A percentile compares a stretch with the other conserved stretches of the same genome.
phyloP scores from a whole-genome alignment of 2,888 invertebrate species.

The Synanthedon andrenaeformis region DNA sequence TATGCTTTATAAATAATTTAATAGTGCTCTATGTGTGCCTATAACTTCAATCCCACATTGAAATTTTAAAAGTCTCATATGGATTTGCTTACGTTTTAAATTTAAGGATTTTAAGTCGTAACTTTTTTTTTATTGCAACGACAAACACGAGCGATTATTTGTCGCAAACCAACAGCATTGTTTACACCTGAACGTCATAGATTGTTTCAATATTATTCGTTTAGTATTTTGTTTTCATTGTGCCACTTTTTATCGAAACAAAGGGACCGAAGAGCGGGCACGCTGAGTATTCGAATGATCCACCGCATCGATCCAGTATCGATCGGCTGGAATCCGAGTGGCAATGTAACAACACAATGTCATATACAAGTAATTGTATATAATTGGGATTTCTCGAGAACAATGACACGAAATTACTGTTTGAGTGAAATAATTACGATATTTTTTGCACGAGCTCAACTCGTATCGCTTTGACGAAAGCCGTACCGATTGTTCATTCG shows the following conservation, averaged over 20 bases:
- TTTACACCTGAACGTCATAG: constrained; percentile 43
- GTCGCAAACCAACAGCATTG: constrained; percentile 15
- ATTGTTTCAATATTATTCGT: constrained; percentile 25
- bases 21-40: too few relatives aligned
- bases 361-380: constrained; percentile 68
- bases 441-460: constrained; percentile 35
- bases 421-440: constrained; percentile 63
- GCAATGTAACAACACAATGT: constrained; percentile 48
- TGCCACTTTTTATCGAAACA: constrained; percentile 41
- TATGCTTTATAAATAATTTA: too few relatives aligned
- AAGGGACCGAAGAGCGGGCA: constrained; percentile 25
- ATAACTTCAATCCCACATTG: too few relatives aligned
- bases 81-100: too few relatives aligned
- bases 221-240: constrained; percentile 44
- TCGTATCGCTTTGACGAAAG: constrained; percentile 58
- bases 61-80: too few relatives aligned
- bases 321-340: constrained; percentile 42
- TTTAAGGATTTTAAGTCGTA: too few relatives aligned
- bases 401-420: constrained; percentile 65
- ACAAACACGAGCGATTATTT: not conserved
- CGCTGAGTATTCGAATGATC: constrained; percentile 43
- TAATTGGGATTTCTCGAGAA: constrained; percentile 69
- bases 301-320: constrained; percentile 51
- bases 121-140: too few relatives aligned
- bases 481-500: constrained; percentile 38